Evolutionary conservation across 2,113 vertebrate species (phyloP).

Genomic region (Bos indicus): DNA sequence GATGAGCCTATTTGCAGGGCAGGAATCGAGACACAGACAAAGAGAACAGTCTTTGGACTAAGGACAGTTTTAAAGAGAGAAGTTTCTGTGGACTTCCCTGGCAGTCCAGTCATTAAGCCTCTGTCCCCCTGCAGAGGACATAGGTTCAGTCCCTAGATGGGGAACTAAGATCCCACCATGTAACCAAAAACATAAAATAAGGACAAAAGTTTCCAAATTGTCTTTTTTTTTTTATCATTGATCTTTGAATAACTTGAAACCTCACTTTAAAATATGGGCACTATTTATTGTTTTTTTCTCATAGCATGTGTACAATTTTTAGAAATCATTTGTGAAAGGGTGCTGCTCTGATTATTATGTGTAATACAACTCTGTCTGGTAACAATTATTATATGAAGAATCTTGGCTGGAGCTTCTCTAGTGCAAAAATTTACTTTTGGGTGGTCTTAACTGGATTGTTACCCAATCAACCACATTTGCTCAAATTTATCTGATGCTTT

Average conservation of each 20-base stretch:
- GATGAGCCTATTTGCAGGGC: not conserved
- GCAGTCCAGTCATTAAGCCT: not conserved
- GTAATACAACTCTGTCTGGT: not conserved
- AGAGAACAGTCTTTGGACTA: not conserved
- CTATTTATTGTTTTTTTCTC: not conserved
- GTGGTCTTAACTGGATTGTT: not conserved
- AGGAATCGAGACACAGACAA: not conserved
- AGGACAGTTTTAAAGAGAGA: not conserved
- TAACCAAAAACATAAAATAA: not conserved
- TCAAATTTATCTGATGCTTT: not conserved
- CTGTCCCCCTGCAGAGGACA: not conserved
- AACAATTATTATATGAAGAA: not conserved
- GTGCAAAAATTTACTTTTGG: not conserved
- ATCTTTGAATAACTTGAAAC: not conserved
- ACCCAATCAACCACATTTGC: not conserved
- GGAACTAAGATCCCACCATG: not conserved
- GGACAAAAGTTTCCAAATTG: not conserved
- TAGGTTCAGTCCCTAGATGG: not conserved
- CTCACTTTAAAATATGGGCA: not conserved
- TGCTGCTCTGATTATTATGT: not conserved
- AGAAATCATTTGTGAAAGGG: not conserved
- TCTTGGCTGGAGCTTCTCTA: not conserved
- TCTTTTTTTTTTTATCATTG: not conserved
- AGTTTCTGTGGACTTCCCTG: not conserved
- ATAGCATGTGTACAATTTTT: not conserved